These are phyloP conservation scores for Pseudolaguvia tuberculata DNA, from an alignment of 2,113 vertebrate species.

Conservation along the genomic window DNA sequence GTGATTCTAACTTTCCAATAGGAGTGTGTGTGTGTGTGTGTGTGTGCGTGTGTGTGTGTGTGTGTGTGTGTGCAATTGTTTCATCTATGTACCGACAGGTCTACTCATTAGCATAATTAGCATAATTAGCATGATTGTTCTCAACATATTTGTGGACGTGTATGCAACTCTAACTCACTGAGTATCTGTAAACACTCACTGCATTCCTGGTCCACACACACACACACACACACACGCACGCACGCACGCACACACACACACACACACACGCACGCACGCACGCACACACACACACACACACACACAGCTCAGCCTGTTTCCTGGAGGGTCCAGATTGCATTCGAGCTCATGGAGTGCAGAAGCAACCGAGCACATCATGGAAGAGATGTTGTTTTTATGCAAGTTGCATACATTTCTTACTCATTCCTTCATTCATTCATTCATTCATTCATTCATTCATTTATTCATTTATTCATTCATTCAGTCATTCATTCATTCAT, in stretches of 20 bases:
- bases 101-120: too few species aligned
- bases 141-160: background rate
- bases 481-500: too few species aligned
- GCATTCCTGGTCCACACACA: background rate
- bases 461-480: too few species aligned
- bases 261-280: slow-evolving; percentile 35
- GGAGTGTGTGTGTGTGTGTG: too few species aligned
- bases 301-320: slow-evolving; percentile 23
- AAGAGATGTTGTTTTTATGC: slow-evolving; percentile 31
- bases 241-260: background rate
- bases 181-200: slow-evolving; percentile 1
- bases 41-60: too few species aligned
- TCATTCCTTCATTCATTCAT: too few species aligned
- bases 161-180: background rate
- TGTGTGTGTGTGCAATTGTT: too few species aligned
- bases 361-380: slow-evolving; percentile 32
- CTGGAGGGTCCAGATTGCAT: slow-evolving; percentile 53
- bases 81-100: too few species aligned
- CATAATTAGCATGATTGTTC: background rate
- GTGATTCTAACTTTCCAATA: too few species aligned
- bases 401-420: too few species aligned
- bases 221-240: background rate
- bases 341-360: slow-evolving; percentile 46
- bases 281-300: too few species aligned
- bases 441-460: too few species aligned